These are phyloP conservation scores for Sapayoa aenigma DNA, from an alignment of 2,113 vertebrate genomes.

Conservation along the genomic window DNA sequence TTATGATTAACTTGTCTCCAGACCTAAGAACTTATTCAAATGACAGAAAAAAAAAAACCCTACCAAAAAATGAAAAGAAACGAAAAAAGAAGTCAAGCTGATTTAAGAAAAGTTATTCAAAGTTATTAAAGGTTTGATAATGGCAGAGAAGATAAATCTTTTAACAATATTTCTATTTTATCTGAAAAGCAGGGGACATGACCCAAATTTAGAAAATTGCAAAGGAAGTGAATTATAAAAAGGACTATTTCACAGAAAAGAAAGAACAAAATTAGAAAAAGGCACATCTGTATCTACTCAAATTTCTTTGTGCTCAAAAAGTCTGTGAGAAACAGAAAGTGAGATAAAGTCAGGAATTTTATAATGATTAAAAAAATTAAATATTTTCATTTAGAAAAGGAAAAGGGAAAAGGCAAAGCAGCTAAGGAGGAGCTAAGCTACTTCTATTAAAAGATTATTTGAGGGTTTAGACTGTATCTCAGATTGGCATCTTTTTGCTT, in stretches of 20 bases:
- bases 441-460: background rate
- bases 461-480: background rate
- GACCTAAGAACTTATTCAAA: background rate
- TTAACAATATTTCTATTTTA: slow-evolving; percentile 30
- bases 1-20: background rate
- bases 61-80: background rate
- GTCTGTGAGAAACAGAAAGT: background rate
- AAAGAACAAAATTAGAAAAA: background rate
- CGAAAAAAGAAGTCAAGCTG: background rate
- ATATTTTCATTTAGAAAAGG: background rate
- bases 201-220: slow-evolving; percentile 26
- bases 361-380: background rate
- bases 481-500: background rate
- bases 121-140: slow-evolving; percentile 21
- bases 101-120: slow-evolving; percentile 7
- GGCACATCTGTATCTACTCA: background rate
- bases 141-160: slow-evolving; percentile 26
- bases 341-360: background rate
- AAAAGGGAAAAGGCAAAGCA: background rate
- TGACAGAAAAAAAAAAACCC: background rate
- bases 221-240: background rate
- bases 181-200: slow-evolving; percentile 13
- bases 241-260: background rate
- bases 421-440: background rate
- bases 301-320: background rate